Base-by-base conservation (phyloP, 2,113 vertebrate genomes). In the Marmota flaviventris region DNA sequence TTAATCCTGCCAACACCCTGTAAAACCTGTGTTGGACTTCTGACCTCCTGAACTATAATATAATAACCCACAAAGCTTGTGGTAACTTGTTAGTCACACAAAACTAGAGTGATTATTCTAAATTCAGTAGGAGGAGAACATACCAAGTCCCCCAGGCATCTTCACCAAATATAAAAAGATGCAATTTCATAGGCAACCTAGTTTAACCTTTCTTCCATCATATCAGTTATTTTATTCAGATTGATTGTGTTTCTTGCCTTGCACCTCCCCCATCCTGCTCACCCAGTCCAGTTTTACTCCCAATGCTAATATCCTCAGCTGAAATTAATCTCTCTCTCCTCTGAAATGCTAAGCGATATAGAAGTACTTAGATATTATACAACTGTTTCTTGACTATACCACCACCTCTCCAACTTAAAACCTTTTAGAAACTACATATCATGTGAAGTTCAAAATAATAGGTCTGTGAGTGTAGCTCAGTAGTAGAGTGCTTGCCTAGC, bases 291-390 rank as follows among this genome's bases (percentile, higher is more conserved):
- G 4, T 56, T 61, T 90, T 53, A 63, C 53, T 53, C 37, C 70
- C 67, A 32, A 14, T 32, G 61, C 20, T 75, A 1, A 63, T 88
- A 48, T 81, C 27, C 11, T 65, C 12, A 8, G 17, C 67, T 76
- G 63, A 39, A 91, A 89, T 88, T 58, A 87, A 76, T 75, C 48
- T 18, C 39, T 76, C 45, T 93, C 56, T 92, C 37, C 78, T 94
- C 25, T 79, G n/a, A 79, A 93, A 27, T 85, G 37, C n/a, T 65
- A 78, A 78, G 67, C 70, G 6, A 84, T 8, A 89, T 1, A 86
- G 12, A 91, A 11, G 27, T 67, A 67, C 16, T 79, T 78, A 69
- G 10, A 27, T 48, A 58, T 86, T 77, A 63, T 34, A 67, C 48
- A n/a, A 83, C 63, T 87, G 12, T 78, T 93, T 84, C 48, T 51